Base-by-base conservation (phyloP, 2,888 invertebrate genomes). In the Galerucella calmariensis region DNA sequence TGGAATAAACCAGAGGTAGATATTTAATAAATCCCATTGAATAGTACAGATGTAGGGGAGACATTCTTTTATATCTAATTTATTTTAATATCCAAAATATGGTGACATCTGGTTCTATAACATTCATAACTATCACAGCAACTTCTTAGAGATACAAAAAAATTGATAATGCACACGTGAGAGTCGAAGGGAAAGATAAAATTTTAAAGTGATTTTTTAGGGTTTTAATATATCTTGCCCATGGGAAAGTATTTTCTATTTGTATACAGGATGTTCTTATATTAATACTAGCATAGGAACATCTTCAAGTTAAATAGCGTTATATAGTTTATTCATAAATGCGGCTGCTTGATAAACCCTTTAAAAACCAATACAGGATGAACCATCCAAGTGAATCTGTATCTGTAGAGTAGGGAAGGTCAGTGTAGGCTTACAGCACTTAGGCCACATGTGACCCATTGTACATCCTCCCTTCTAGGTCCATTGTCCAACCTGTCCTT, bases 51-150 rank as follows among this genome's bases (percentile, higher is more conserved):
- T 59, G 59, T 59, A 8, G 27, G 59, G 59, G 8, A 59, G 27
- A 59, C 14, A 59, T 27, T 27, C 8, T 59, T 59, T 58, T 58
- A 58, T 58, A 58, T 20, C 10, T 58, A 11, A 14, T 41, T 41
- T 5, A 41, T 41, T 41, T 8, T 41, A 41, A 8, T 11, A 24
- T 59, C 27, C 27, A 59, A 27, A 59, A 24, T 59, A 59, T 59
- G 24, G 14, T 59, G 59, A 59, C 59, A 59, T 59, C 59, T 59
- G 59, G 59, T 27, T 14, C 59, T 59, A 59, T 12, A 27, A 6
- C 12, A 51, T 59, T 12, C 5, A 59, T 27, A 59, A 20, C 27
- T 59, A 27, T 59, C 59, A 59, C 59, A 59, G 12, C 10, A 59
- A 5, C 59, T 12, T 59, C 27, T 12, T 59, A n/a, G 1, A 5